A percentile compares a stretch with the other conserved stretches of the same genome.
Conservation (phyloP, 2,797 vertebrate species). For the Bradypus variegatus region DNA sequence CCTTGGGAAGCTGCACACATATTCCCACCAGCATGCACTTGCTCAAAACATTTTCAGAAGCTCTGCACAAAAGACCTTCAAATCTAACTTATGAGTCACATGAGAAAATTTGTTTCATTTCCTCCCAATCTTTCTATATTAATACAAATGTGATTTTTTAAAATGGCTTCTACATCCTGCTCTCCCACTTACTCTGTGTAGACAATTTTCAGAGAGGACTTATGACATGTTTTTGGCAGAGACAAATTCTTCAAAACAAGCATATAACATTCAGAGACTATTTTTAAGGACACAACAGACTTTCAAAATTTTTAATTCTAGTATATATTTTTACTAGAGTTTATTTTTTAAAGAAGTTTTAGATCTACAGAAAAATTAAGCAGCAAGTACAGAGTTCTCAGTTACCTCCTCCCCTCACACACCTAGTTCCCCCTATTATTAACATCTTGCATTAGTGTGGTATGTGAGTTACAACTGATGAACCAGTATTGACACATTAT, state of each 20-base stretch:
- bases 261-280: slow-evolving; percentile 36
- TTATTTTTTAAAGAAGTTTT: slow-evolving; percentile 33
- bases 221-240: slow-evolving; percentile 35
- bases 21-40: not conserved
- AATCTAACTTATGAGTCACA: not conserved
- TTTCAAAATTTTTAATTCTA: slow-evolving; percentile 56
- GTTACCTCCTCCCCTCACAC: not conserved
- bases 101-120: not conserved
- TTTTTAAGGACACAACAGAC: slow-evolving; percentile 53
- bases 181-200: slow-evolving; percentile 4
- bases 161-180: slow-evolving; percentile 8
- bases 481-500: not conserved
- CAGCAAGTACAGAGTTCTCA: slow-evolving; percentile 13
- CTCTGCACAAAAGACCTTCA: not conserved
- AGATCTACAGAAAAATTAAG: slow-evolving; percentile 25
- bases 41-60: not conserved
- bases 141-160: slow-evolving; percentile 22
- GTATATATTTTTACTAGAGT: slow-evolving; percentile 50
- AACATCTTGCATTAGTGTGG: not conserved
- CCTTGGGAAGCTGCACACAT: not conserved
- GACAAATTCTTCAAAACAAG: slow-evolving; percentile 35
- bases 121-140: not conserved
- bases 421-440: not conserved
- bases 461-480: not conserved
- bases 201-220: not conserved